These are phyloP conservation scores for human DNA, from an alignment of 2,113 vertebrate genomes.

Conservation along the genomic window GRCh38 chr9:18680501-18681000, in stretches of 20 bases:
- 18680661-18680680: neutral
- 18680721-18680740: neutral
- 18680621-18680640: neutral
- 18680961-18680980: constrained; percentile 10
- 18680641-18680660: neutral
- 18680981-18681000: neutral
- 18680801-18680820: neutral
- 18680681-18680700: neutral
- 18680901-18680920: neutral
- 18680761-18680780: neutral
- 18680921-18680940: neutral
- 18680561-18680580: constrained; percentile 47
- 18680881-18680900: neutral
- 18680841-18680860: neutral
- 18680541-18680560: constrained; percentile 70
- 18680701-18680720: neutral
- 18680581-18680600: neutral
- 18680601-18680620: neutral
- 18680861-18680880: neutral
- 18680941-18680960: neutral
- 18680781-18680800: neutral
- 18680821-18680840: neutral
- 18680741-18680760: neutral
- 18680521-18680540: constrained; percentile 69
- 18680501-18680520: constrained; percentile 98